phyloP scores from a whole-genome alignment of 2,797 vertebrate genomes.

The Alcedo atthis region DNA sequence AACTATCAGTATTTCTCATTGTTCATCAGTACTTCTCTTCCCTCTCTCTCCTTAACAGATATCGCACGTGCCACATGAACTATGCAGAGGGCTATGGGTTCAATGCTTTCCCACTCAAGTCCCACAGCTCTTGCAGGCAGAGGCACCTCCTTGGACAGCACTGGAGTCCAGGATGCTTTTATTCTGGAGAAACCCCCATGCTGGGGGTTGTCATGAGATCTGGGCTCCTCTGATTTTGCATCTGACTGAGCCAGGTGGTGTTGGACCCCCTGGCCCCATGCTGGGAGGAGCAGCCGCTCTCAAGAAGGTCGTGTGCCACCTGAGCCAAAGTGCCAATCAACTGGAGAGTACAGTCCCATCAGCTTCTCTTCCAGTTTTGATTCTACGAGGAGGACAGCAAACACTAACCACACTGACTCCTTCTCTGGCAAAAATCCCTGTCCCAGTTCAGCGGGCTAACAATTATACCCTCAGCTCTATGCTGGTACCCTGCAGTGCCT shows the following conservation, averaged over 20 bases:
- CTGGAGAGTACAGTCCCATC: background rate
- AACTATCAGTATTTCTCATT: background rate
- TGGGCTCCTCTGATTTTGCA: background rate
- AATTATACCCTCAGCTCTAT: background rate
- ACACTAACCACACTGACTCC: background rate
- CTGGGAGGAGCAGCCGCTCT: background rate
- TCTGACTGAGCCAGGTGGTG: accelerated
- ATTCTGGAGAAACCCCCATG: background rate
- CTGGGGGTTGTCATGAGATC: background rate
- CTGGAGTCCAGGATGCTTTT: background rate
- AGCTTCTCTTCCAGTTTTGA: background rate
- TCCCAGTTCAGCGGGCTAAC: background rate
- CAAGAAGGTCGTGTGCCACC: background rate
- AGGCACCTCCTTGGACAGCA: background rate
- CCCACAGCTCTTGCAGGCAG: background rate
- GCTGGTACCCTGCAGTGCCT: background rate
- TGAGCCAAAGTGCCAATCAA: background rate
- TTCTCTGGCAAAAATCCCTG: background rate
- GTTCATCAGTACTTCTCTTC: background rate
- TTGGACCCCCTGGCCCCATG: background rate
- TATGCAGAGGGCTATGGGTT: accelerated
- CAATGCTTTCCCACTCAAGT: background rate
- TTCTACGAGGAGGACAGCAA: background rate
- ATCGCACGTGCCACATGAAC: background rate
- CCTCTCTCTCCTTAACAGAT: background rate